These are phyloP conservation scores for Molanna angustata DNA, from an alignment of 2,888 invertebrate species.

Conservation along the genomic window DNA sequence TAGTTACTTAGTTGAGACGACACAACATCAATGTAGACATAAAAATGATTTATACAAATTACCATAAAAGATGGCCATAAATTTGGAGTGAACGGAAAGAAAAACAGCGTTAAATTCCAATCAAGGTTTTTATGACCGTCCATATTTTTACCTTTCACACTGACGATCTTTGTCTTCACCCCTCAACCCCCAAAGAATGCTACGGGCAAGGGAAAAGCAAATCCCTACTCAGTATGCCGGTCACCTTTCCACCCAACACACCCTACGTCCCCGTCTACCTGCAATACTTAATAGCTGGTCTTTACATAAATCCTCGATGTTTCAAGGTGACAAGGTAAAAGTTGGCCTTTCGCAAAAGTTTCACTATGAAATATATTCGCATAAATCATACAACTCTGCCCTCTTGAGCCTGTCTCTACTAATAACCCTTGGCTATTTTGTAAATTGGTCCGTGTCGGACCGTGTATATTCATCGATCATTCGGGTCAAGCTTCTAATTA, in stretches of 20 bases:
- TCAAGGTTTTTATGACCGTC: too few relatives aligned
- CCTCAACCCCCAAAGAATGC: not conserved
- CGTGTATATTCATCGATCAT: too few relatives aligned
- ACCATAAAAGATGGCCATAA: too few relatives aligned
- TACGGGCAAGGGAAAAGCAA: not conserved
- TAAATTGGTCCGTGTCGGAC: too few relatives aligned
- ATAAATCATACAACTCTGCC: slow-evolving; percentile 3
- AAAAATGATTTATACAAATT: too few relatives aligned
- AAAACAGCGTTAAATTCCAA: too few relatives aligned
- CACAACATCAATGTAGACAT: too few relatives aligned
- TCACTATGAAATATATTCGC: slow-evolving; percentile 6
- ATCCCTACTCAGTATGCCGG: slow-evolving; percentile 10
- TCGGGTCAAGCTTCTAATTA: too few relatives aligned
- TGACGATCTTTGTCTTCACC: not conserved
- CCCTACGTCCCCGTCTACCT: not conserved
- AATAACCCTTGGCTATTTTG: too few relatives aligned
- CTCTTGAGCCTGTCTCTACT: too few relatives aligned
- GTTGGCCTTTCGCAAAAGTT: slow-evolving; percentile 7
- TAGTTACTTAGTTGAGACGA: too few relatives aligned
- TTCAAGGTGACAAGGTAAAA: slow-evolving; percentile 9
- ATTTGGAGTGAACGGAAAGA: too few relatives aligned
- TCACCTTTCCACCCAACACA: slow-evolving; percentile 3
- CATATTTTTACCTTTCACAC: slow-evolving; percentile 7
- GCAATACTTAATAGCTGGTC: slow-evolving; percentile 7
- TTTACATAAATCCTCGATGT: slow-evolving; percentile 12